Base-by-base conservation (phyloP, 2,113 vertebrate species). In the Elgaria multicarinata region DNA sequence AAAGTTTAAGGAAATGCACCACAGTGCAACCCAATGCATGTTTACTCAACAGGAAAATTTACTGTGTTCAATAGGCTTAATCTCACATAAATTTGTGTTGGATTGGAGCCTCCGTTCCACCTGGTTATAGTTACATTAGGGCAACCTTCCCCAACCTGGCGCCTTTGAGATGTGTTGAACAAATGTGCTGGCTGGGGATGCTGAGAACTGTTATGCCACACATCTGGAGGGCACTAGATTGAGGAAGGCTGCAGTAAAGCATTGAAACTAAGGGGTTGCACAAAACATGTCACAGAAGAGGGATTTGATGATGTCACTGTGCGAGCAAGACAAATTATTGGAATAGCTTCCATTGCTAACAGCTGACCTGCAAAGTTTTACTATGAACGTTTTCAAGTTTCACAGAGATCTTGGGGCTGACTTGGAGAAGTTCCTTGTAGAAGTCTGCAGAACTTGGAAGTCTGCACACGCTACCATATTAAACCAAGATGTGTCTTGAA, bases 381-480 rank as follows among this genome's bases (percentile, higher is more conserved):
- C n/a, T 33, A 14, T 2, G 36, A 31, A 71, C 44, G 64, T 67
- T 3, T 18, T 55, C 28, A 74, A 72, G 20, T 6, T 44, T 46
- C 28, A 74, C 67, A 44, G 84, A 72, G 44, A 5, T 71, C 31
- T 71, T 50, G 44, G 36, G 46, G 44, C 81, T 24, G 31, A 71
- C 31, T n/a, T 24, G 46, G 33, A n/a, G n/a, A 12, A 36, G 31
- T 7, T 4, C 9, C 33, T 18, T 12, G 8, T 31, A 36, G 18
- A 39, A 39, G 2, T 33, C 69, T 33, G 77, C 6, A 26, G 22
- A 5, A 0, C 2, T 6, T 42, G 66, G 26, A 69, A 31, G 42
- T 58, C 13, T 33, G 4, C 14, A 31, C 9, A 24, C 1, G 1
- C 16, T 5, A 26, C 26, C 6, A 0, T 1, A 4, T 12, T 33